Percentiles rank a stretch among this genome's conserved stretches.
Evolutionary conservation across 2,113 vertebrate species (phyloP).

Genomic region (Pheucticus melanocephalus): DNA sequence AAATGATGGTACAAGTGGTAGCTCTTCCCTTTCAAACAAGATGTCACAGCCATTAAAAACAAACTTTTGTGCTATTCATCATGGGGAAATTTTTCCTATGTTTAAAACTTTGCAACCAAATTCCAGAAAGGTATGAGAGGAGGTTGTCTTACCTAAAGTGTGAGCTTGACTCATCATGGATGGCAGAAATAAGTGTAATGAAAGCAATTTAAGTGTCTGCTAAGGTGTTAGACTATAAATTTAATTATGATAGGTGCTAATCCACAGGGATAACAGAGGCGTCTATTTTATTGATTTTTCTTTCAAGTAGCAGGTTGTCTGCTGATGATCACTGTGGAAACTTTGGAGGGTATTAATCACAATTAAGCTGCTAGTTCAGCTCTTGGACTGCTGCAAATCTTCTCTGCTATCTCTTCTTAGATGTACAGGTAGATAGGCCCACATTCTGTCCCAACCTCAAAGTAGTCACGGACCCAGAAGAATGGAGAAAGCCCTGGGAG

Average conservation of each 20-base stretch:
- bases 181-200: neutral
- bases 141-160: neutral
- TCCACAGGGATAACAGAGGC: neutral
- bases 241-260: neutral
- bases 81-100: neutral
- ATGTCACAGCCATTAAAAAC: neutral
- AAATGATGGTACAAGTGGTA: neutral
- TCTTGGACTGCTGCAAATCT: neutral
- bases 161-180: neutral
- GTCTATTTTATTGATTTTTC: neutral
- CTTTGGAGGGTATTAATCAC: neutral
- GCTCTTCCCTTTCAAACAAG: neutral
- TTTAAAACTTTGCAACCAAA: neutral
- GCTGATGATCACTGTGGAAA: neutral
- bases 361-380: neutral
- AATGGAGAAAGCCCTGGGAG: neutral
- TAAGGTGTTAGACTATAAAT: neutral
- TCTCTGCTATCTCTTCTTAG: neutral
- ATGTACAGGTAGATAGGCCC: accelerated
- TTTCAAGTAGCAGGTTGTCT: neutral
- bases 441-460: neutral
- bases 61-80: neutral
- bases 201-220: neutral
- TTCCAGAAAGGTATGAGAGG: neutral
- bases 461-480: neutral